Percentiles rank a stretch among this genome's conserved stretches.
phyloP scores from a whole-genome alignment of 1,140 invertebrate species.

The Mizuhopecten yessoensis region DNA sequence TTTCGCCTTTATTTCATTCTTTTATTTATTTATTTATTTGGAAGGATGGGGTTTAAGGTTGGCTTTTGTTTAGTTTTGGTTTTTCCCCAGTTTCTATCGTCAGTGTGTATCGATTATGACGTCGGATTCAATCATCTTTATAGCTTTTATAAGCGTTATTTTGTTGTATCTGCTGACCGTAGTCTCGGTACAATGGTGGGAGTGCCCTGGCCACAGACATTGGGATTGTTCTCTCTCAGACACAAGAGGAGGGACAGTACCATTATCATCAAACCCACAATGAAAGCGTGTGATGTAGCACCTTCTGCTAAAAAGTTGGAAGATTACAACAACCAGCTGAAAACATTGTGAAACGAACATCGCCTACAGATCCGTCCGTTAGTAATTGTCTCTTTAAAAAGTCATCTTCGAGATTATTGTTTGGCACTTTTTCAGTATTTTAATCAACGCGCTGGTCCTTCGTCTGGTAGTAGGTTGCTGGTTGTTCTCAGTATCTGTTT shows the following conservation, averaged over 20 bases:
- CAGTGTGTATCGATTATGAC: too few relatives aligned
- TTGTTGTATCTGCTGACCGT: too few relatives aligned
- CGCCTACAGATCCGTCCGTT: neutral
- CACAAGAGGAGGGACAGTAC: neutral
- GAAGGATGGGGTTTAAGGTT: too few relatives aligned
- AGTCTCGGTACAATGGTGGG: too few relatives aligned
- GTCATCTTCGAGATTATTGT: neutral
- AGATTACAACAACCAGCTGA: neutral
- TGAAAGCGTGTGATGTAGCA: neutral
- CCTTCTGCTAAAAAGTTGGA: neutral
- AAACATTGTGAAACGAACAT: neutral
- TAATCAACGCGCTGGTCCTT: neutral
- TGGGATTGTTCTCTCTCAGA: neutral
- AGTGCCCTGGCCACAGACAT: too few relatives aligned
- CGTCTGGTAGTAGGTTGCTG: neutral
- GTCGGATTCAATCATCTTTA: too few relatives aligned
- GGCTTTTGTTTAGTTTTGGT: too few relatives aligned
- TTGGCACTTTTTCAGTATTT: too few relatives aligned
- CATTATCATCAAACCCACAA: neutral
- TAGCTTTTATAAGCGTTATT: too few relatives aligned
- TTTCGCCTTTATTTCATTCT: too few relatives aligned
- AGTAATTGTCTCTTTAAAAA: conserved; percentile 36
- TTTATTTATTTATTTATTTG: too few relatives aligned
- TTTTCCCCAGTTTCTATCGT: too few relatives aligned
- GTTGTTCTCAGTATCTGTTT: neutral